Evolutionary conservation across 2,888 invertebrate genomes (phyloP), one percentile per base, ranked within the genome.

Genomic region (Limnephilus marmoratus): DNA sequence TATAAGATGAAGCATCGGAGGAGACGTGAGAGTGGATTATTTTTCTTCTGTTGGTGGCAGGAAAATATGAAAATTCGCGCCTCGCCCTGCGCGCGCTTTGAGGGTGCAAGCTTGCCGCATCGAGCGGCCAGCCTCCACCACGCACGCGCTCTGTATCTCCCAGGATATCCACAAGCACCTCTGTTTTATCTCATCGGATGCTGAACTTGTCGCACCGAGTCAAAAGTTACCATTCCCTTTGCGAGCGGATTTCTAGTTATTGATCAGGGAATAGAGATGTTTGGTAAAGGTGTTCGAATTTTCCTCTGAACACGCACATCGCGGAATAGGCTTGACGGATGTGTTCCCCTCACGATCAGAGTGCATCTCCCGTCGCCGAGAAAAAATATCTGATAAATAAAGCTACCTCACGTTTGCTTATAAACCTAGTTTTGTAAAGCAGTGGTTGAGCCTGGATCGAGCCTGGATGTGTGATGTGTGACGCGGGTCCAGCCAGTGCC

Each of bases 401-500:
- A 49, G n/a, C 53, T 15, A 68, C 13, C 1, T 11, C 45, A 81
- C 80, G 37, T 37, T 85, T 34, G n/a, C 81, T 90, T 80, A 15
- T 29, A 80, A 15, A 68, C 68, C 68, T 68, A n/a, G 41, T n/a
- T 81, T 18, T 29, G 82, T 34, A 53, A 90, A 45, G 18, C 53
- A 49, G 53, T n/a, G 31, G 34, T 81, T 24, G 45, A 29, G 81
- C 81, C 82, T 81, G 90, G 82, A 41, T n/a, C 24, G 68, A 13
- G 45, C n/a, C 53, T 34, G 82, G 90, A 90, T 89, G 91, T 91
- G 91, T 91, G 89, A 91, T 91, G 91, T 83, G 89, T 91, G 89
- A 89, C 49, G 86, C 53, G 96, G 97, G 68, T 83, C 85, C 68
- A 68, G 68, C 68, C 68, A 68, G 68, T 68, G 68, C 24, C 68